These are phyloP conservation scores for Vireo griseus DNA, from an alignment of 2,797 vertebrate genomes.

Conservation along the genomic window DNA sequence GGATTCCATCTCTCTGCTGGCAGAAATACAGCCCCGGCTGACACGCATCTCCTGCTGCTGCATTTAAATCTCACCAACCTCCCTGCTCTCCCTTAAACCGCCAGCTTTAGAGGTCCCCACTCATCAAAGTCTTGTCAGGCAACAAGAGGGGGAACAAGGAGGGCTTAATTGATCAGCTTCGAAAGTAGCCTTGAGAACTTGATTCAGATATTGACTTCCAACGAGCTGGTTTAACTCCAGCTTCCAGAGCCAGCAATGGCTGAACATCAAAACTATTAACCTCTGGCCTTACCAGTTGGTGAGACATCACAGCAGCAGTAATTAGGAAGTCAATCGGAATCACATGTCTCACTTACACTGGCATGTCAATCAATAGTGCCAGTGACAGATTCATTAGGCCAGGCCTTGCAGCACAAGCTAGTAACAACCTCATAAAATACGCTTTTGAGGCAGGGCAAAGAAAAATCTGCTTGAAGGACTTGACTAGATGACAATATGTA, in stretches of 20 bases:
- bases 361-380: slow-evolving; percentile 85
- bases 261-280: slow-evolving; percentile 92
- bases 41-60: fast-evolving
- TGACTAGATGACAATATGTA: slow-evolving; percentile 77
- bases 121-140: slow-evolving; percentile 75
- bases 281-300: slow-evolving; percentile 85
- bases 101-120: slow-evolving; percentile 61
- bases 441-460: slow-evolving; percentile 74
- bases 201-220: slow-evolving; percentile 82
- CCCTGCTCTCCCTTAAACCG: slow-evolving; percentile 49
- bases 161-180: slow-evolving; percentile 80
- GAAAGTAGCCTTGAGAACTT: slow-evolving; percentile 81
- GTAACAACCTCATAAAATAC: slow-evolving; percentile 87
- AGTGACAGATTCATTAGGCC: slow-evolving; percentile 90
- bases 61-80: slow-evolving; percentile 6
- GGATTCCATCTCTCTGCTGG: neutral
- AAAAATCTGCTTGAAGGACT: slow-evolving; percentile 72
- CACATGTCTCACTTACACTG: slow-evolving; percentile 89
- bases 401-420: slow-evolving; percentile 78
- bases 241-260: slow-evolving; percentile 74
- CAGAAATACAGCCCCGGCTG: neutral
- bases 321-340: slow-evolving; percentile 96
- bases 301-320: slow-evolving; percentile 92
- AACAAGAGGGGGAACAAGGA: slow-evolving; percentile 54
- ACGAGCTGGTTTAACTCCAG: slow-evolving; percentile 73